phyloP scores from a whole-genome alignment of 2,113 vertebrate species.

The Mustela nigripes region DNA sequence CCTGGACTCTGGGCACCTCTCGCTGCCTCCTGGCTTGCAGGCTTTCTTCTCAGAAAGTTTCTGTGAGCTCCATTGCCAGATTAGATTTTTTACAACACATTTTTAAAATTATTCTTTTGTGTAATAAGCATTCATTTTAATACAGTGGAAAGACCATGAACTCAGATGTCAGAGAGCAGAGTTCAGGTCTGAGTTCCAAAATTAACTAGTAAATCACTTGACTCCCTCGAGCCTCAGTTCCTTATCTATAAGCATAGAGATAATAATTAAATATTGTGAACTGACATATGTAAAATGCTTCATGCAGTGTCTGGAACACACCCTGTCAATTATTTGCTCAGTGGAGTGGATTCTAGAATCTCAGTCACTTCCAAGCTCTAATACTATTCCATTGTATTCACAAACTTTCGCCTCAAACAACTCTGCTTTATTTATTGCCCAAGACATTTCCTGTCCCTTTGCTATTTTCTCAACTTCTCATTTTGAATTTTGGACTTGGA shows the following conservation, averaged over 20 bases:
- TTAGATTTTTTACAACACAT: neutral
- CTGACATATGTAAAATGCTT: neutral
- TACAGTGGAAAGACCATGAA: neutral
- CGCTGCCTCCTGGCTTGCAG: neutral
- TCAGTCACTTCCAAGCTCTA: neutral
- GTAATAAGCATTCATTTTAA: neutral
- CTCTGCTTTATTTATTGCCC: slow-evolving; percentile 34
- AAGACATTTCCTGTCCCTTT: neutral
- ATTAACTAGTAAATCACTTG: neutral
- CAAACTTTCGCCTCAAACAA: neutral
- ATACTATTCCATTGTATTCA: neutral
- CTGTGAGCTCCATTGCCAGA: neutral
- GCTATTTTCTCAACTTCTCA: neutral
- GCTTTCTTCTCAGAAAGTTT: neutral
- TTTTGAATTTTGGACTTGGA: slow-evolving; percentile 37
- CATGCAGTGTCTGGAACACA: neutral
- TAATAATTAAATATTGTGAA: neutral
- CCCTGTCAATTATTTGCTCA: neutral
- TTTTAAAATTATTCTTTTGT: neutral
- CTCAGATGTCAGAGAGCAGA: neutral
- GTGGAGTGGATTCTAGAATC: neutral
- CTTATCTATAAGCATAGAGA: neutral
- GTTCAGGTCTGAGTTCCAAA: neutral
- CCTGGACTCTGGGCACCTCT: neutral
- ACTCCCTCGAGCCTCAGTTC: neutral